Conservation (phyloP, 2,113 vertebrate genomes). For the Chaetodon auriga region DNA sequence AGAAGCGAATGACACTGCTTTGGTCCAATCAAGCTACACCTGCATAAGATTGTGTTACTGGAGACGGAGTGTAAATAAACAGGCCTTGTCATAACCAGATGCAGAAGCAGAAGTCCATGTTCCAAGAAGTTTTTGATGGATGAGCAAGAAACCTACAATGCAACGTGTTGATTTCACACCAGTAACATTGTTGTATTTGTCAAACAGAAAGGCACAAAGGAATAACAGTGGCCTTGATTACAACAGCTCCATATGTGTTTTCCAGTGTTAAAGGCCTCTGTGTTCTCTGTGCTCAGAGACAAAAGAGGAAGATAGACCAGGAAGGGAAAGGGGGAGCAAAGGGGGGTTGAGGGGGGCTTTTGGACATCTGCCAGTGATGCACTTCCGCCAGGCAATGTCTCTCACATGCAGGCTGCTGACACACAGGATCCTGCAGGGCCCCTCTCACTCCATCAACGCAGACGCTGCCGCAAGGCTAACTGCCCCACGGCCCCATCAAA, state of each 20-base stretch:
- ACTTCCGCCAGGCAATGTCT: slow-evolving; percentile 80
- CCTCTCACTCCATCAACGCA: slow-evolving; percentile 71
- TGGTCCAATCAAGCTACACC: slow-evolving; percentile 22
- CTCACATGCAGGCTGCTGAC: slow-evolving; percentile 81
- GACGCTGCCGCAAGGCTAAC: slow-evolving; percentile 63
- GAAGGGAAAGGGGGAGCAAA: slow-evolving; percentile 63
- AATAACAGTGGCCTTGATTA: slow-evolving; percentile 55
- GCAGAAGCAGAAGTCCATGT: not conserved
- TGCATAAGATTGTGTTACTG: not conserved
- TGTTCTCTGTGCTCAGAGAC: slow-evolving; percentile 71
- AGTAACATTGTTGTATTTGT: slow-evolving; percentile 33
- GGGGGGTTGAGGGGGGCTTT: slow-evolving; percentile 23
- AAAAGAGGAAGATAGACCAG: slow-evolving; percentile 81
- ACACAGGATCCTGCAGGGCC: slow-evolving; percentile 81
- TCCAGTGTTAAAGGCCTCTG: slow-evolving; percentile 69
- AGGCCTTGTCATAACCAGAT: slow-evolving; percentile 3
- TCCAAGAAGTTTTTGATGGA: not conserved
- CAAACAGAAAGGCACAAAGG: slow-evolving; percentile 34
- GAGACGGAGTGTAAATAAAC: slow-evolving; percentile 23
- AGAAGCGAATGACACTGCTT: not conserved
- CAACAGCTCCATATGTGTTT: slow-evolving; percentile 61
- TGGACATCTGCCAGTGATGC: slow-evolving; percentile 83
- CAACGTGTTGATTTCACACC: slow-evolving; percentile 37
- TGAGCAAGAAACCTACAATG: slow-evolving; percentile 15
- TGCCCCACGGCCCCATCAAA: slow-evolving; percentile 19